phyloP scores from a whole-genome alignment of 2,113 vertebrate species.

The Pelvicachromis taeniatus region DNA sequence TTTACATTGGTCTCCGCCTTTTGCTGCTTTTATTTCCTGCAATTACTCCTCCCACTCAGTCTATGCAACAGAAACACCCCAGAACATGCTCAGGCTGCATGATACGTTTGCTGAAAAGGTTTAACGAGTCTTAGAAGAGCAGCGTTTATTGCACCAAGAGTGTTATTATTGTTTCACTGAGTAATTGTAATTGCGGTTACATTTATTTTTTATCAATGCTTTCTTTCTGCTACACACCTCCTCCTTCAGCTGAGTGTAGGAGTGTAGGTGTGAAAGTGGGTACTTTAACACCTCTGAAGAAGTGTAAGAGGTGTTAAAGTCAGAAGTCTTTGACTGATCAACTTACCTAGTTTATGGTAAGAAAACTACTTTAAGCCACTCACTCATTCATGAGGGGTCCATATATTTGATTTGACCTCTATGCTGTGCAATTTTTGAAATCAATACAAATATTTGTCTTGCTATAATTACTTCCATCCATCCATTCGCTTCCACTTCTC shows the following conservation, averaged over 20 bases:
- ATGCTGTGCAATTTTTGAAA: no score
- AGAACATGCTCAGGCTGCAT: background rate
- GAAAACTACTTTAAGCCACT: no score
- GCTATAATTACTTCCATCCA: no score
- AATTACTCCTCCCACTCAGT: background rate
- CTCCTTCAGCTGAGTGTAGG: no score
- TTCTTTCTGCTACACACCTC: background rate
- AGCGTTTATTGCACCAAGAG: background rate
- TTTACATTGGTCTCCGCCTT: background rate
- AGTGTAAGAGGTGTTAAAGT: background rate
- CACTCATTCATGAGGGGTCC: no score
- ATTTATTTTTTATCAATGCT: background rate
- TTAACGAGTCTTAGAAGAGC: background rate
- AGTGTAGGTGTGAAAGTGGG: no score
- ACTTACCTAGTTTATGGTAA: no score
- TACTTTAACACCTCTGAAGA: no score
- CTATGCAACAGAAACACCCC: background rate
- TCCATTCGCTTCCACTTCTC: no score
- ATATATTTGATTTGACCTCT: no score
- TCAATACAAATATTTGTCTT: no score
- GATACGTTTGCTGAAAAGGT: background rate
- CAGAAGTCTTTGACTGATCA: background rate
- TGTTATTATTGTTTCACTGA: background rate
- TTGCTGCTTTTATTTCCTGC: background rate
- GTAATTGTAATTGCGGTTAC: background rate